phyloP scores from a whole-genome alignment of 2,113 vertebrate genomes.

The Egretta garzetta region DNA sequence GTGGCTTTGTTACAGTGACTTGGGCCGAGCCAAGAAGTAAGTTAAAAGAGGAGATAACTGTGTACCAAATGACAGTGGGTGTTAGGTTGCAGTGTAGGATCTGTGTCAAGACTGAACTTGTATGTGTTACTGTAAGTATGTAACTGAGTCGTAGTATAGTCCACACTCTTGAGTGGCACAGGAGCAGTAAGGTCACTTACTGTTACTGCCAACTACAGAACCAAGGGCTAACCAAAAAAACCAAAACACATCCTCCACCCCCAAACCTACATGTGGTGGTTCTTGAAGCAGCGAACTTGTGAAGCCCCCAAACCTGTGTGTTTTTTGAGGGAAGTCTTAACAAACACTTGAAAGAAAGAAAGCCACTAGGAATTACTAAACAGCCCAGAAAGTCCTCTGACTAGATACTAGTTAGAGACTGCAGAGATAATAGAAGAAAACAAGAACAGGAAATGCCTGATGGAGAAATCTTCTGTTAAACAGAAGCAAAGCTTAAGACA shows the following conservation, averaged over 20 bases:
- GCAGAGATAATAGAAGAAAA: background rate
- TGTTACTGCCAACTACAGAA: background rate
- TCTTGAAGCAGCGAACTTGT: background rate
- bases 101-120: background rate
- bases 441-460: background rate
- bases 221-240: background rate
- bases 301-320: rapidly evolving
- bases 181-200: background rate
- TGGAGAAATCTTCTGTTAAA: background rate
- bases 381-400: background rate
- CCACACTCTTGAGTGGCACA: background rate
- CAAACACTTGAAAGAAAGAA: background rate
- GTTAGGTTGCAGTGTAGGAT: background rate
- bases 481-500: background rate
- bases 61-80: rapidly evolving
- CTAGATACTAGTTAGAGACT: background rate
- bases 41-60: background rate
- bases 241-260: background rate
- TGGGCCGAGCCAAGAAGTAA: background rate
- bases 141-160: rapidly evolving
- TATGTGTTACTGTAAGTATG: background rate
- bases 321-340: background rate
- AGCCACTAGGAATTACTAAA: background rate
- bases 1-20: background rate
- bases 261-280: background rate